These are phyloP conservation scores for Drosophila pallidifrons DNA, from an alignment of 1,140 invertebrate genomes.

Conservation along the genomic window DNA sequence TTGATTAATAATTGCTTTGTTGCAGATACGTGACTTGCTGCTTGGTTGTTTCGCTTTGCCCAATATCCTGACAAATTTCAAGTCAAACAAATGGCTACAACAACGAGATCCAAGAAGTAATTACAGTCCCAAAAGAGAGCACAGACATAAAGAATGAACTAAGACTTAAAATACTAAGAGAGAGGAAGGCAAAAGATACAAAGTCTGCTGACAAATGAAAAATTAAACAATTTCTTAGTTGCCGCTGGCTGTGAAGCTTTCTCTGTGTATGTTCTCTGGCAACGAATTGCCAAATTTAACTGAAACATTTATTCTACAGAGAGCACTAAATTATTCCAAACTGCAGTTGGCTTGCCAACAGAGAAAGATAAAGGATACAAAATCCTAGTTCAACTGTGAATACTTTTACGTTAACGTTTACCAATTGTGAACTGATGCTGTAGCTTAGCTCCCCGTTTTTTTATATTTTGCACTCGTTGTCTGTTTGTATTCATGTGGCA, in stretches of 20 bases:
- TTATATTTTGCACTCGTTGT: conserved; percentile 1
- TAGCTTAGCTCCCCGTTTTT: conserved; percentile 6
- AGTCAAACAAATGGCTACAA: conserved; percentile 77
- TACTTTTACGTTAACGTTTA: background rate
- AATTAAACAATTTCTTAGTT: conserved; percentile 78
- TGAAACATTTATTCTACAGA: conserved; percentile 79
- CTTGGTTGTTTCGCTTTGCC: conserved; percentile 5
- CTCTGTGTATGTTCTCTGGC: conserved; percentile 19
- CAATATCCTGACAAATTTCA: conserved; percentile 71
- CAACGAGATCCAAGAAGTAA: conserved; percentile 70
- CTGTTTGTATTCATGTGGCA: conserved; percentile 72
- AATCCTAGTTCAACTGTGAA: conserved; percentile 23
- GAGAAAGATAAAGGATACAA: conserved; percentile 22
- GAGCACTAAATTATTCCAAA: conserved; percentile 74
- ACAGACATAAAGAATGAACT: conserved; percentile 36
- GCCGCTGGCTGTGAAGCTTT: conserved; percentile 33
- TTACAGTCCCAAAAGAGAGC: conserved; percentile 53
- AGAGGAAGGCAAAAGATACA: conserved; percentile 5
- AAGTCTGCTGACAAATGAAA: conserved; percentile 65
- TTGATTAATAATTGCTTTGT: conserved; percentile 69
- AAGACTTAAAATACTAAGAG: background rate
- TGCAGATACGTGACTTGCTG: conserved; percentile 36
- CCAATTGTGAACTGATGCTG: conserved; percentile 33
- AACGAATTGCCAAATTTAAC: conserved; percentile 81
- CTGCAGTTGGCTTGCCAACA: conserved; percentile 31